Base-by-base conservation (phyloP, 2,888 invertebrate species). In the Lasius fuliginosus region DNA sequence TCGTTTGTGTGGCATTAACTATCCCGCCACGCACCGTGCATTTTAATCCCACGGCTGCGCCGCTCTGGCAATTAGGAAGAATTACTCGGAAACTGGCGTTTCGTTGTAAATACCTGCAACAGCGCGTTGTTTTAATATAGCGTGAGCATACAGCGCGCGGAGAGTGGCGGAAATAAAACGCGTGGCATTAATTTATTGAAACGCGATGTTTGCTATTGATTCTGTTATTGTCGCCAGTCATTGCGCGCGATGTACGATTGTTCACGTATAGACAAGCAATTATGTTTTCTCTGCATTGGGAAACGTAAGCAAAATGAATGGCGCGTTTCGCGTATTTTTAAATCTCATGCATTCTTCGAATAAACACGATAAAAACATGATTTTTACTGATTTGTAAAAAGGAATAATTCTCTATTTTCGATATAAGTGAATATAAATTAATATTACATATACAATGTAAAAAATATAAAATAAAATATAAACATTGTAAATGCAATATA, bases 11-110 rank as follows among this genome's bases (percentile, higher is more conserved):
- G 36, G 60, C 71, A 79, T 71, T 60, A 81, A 81, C 60, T 71
- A 69, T 71, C 62, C 60, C 40, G 60, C 71, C 58, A 60, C 46
- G 79, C 33, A 18, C 8, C 46, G 73, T 49, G 73, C 73, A 81
- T 71, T 81, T 81, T 49, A 81, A 60, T 68, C 60, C 46, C 79
- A 18, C 49, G 36, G 18, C 46, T 36, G 36, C 27, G 73, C 60
- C 79, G 60, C 36, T 36, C 73, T 49, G 73, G 79, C 79, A 81
- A 81, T 81, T 81, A 81, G 73, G 33, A 71, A 71, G 60, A 81
- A 81, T 81, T 81, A 81, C 73, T 71, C 60, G 71, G 60, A 9
- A 71, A 71, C 60, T 36, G 60, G 36, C 33, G 36, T 81, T 33
- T n/a, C 60, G 46, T 36, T 81, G 79, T 71, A 81, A 81, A 79